Percentiles rank a stretch among this genome's conserved stretches.
These are phyloP conservation scores for Microtus montanus DNA, from an alignment of 2,113 vertebrate species.

Conservation along the genomic window DNA sequence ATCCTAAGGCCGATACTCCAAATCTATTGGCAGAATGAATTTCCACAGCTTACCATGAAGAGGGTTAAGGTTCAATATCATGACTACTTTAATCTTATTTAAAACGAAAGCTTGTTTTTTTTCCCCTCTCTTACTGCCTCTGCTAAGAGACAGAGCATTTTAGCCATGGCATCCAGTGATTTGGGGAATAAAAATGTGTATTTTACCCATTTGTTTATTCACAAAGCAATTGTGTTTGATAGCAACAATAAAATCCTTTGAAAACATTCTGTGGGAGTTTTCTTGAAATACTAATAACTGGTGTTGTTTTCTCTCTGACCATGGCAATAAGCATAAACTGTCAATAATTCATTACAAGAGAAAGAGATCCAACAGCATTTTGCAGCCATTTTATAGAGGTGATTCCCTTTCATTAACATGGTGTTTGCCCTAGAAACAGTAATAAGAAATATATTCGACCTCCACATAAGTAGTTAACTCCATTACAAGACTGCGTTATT, in stretches of 20 bases:
- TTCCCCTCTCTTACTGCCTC: background rate
- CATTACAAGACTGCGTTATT: background rate
- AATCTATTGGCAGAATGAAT: too few species aligned
- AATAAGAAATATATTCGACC: constrained; percentile 47
- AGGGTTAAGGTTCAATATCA: constrained; percentile 36
- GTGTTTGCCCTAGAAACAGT: background rate
- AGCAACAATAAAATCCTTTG: constrained; percentile 17
- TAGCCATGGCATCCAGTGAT: constrained; percentile 20
- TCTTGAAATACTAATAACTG: constrained; percentile 46
- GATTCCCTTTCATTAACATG: constrained; percentile 31
- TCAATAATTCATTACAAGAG: constrained; percentile 67
- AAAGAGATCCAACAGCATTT: constrained; percentile 35
- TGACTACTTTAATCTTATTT: constrained; percentile 54
- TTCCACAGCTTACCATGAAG: background rate
- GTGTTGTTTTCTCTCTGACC: background rate
- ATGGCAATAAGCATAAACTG: background rate
- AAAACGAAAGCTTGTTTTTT: constrained; percentile 22
- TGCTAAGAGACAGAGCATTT: background rate
- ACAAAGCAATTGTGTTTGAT: background rate
- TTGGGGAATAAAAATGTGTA: background rate
- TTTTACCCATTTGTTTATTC: background rate
- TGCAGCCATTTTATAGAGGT: constrained; percentile 41
- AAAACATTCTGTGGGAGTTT: constrained; percentile 34
- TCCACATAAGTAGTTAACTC: constrained; percentile 41
- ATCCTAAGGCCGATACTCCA: too few species aligned